Conservation (phyloP, 2,113 vertebrate species). For the Okapia johnstoni region DNA sequence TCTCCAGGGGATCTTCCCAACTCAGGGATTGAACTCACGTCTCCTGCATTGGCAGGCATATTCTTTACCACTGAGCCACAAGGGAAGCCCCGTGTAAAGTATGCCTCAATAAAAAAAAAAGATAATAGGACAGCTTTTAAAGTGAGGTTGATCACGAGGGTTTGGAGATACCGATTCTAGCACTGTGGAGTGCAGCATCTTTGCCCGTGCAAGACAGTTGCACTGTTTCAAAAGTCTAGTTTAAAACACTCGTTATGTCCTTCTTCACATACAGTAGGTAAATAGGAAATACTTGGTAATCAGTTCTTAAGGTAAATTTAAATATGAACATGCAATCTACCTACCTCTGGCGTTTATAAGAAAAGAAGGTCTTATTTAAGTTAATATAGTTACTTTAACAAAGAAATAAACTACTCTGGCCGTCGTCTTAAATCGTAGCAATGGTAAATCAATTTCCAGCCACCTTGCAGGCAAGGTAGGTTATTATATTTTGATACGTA, state of each 20-base stretch:
- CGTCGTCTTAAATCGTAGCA: slow-evolving; percentile 94
- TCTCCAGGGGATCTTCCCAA: too few species aligned
- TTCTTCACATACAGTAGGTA: background rate
- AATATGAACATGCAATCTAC: background rate
- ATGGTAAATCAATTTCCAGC: slow-evolving; percentile 95
- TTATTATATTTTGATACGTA: background rate
- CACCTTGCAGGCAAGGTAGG: slow-evolving; percentile 94
- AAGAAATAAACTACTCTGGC: slow-evolving; percentile 97
- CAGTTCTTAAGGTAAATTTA: background rate
- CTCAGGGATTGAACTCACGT: too few species aligned
- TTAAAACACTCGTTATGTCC: background rate
- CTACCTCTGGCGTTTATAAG: background rate
- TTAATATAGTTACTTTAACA: slow-evolving; percentile 69
- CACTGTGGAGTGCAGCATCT: rapidly evolving
- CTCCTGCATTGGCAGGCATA: too few species aligned
- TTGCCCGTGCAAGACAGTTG: background rate
- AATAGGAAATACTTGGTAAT: background rate
- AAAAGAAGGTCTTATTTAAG: background rate
- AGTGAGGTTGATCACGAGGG: background rate
- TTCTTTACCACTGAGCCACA: too few species aligned
- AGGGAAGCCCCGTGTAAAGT: background rate
- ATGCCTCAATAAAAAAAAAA: background rate
- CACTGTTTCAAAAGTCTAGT: background rate
- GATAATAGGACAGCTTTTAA: background rate
- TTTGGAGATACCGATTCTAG: background rate